A percentile compares a stretch with the other conserved stretches of the same genome.
phyloP scores from a whole-genome alignment of 2,797 vertebrate species.

The Diplodus puntazzo region DNA sequence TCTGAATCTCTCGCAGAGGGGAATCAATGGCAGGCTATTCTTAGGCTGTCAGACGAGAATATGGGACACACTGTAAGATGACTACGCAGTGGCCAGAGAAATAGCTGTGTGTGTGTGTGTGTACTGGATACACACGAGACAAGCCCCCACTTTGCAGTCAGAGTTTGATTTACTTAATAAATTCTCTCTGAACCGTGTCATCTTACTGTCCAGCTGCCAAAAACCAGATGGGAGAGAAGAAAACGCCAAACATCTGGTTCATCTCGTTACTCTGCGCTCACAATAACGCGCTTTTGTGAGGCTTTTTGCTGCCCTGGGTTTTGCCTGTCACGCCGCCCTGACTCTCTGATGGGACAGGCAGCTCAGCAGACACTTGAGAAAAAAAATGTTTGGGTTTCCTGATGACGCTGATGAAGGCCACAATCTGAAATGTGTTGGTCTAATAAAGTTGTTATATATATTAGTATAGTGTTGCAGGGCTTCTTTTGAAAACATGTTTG shows the following conservation, averaged over 20 bases:
- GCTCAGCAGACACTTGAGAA: neutral
- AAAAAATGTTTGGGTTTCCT: too few species aligned
- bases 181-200: neutral
- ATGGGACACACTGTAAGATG: constrained; percentile 64
- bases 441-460: too few species aligned
- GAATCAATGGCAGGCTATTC: constrained; percentile 76
- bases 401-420: too few species aligned
- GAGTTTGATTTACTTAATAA: neutral
- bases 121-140: neutral
- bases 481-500: too few species aligned
- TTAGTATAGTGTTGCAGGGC: too few species aligned
- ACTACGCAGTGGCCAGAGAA: constrained; percentile 46
- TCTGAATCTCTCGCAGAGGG: constrained; percentile 50
- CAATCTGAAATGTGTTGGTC: too few species aligned
- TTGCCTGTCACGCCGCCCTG: neutral
- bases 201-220: neutral
- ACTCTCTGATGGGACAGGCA: neutral
- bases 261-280: neutral
- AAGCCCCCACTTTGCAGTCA: neutral
- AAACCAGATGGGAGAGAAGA: neutral
- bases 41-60: constrained; percentile 72
- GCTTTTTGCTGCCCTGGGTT: neutral
- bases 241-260: neutral
- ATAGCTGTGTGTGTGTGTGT: constrained; percentile 4
- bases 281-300: neutral